Evolutionary conservation across 2,888 invertebrate species (phyloP).

Genomic region (Galeruca laticollis): DNA sequence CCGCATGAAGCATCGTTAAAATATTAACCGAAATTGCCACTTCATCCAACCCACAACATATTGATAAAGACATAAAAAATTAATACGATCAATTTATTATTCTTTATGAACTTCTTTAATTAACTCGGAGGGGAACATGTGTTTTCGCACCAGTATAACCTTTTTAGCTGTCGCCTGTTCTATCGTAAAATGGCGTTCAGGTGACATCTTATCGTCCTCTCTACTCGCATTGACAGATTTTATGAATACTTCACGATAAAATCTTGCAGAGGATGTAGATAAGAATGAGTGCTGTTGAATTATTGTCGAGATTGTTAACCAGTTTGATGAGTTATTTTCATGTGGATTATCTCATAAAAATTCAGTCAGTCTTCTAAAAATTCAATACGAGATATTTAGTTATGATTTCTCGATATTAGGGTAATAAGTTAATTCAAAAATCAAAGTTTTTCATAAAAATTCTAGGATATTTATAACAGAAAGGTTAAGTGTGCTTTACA

Average conservation of each 20-base stretch:
- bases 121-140: constrained; percentile 58
- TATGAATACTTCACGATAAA: constrained; percentile 49
- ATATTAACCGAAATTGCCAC: constrained; percentile 9
- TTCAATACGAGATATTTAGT: no score
- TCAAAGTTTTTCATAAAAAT: no score
- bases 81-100: constrained; percentile 42
- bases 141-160: constrained; percentile 52
- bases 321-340: neutral
- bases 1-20: neutral
- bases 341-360: neutral
- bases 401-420: no score
- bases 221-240: constrained; percentile 57
- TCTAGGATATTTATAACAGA: no score
- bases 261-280: constrained; percentile 20
- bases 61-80: constrained; percentile 43
- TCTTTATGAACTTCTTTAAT: constrained; percentile 52
- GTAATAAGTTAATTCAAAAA: no score
- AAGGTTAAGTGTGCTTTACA: no score
- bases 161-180: constrained; percentile 54
- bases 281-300: constrained; percentile 15
- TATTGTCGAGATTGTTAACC: neutral
- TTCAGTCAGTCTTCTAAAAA: no score
- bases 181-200: constrained; percentile 58
- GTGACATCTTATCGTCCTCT: constrained; percentile 48
- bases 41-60: constrained; percentile 34